Percentiles rank a stretch among this genome's conserved stretches.
Evolutionary conservation across 2,888 invertebrate genomes (phyloP).

Genomic region (Drosophila hamatofila): DNA sequence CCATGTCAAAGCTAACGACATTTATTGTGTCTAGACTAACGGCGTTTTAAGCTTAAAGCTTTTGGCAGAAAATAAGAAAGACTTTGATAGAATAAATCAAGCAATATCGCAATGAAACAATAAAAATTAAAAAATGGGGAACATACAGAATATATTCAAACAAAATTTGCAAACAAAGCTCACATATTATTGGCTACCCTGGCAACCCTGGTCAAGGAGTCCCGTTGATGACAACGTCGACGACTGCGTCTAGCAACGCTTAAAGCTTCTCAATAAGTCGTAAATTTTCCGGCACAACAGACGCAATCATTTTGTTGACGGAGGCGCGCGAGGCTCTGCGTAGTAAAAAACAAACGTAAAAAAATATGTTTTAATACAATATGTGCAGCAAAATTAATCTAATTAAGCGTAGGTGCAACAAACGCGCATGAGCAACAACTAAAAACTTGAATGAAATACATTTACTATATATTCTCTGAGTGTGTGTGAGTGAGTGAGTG

Average conservation of each 20-base stretch:
- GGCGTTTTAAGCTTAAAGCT: constrained; percentile 12
- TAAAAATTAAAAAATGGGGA: background rate
- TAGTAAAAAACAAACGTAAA: constrained; percentile 19
- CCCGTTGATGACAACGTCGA: constrained; percentile 51
- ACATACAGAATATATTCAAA: too few species aligned
- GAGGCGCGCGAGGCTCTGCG: constrained; percentile 61
- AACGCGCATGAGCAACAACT: constrained; percentile 1
- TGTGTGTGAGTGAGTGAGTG: constrained; percentile 9
- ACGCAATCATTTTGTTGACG: constrained; percentile 72
- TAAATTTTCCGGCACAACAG: constrained; percentile 84
- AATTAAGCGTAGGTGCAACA: constrained; percentile 33
- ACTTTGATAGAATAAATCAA: background rate
- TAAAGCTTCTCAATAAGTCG: constrained; percentile 81
- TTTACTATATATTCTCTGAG: background rate
- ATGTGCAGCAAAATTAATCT: constrained; percentile 28
- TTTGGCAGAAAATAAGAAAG: background rate
- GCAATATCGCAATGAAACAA: fast-evolving
- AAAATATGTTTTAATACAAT: constrained; percentile 17
- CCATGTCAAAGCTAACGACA: constrained; percentile 31
- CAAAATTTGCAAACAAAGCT: background rate
- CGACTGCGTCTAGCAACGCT: constrained; percentile 61
- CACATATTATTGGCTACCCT: background rate
- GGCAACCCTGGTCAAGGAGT: constrained; percentile 55
- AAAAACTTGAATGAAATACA: constrained; percentile 14
- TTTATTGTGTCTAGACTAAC: constrained; percentile 29